phyloP scores from a whole-genome alignment of 2,113 vertebrate species.

The Ahaetulla prasina region DNA sequence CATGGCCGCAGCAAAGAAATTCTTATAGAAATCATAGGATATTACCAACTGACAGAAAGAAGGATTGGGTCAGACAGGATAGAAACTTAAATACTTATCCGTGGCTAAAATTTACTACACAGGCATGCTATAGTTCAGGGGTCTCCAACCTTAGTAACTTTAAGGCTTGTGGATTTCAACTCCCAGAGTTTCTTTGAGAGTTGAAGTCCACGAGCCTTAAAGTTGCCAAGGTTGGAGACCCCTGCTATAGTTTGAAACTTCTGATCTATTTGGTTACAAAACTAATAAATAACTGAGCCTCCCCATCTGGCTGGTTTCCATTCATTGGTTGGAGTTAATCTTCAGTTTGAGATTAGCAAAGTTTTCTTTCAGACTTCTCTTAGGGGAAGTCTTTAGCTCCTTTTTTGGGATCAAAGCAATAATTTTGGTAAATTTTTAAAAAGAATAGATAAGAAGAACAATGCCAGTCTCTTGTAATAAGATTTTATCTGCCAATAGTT shows the following conservation, averaged over 20 bases:
- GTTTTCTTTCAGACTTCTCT: not conserved
- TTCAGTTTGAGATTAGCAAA: not conserved
- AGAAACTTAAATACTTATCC: not conserved
- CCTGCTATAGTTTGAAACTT: not conserved
- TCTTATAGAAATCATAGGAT: not conserved
- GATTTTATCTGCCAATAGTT: not conserved
- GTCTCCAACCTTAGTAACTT: no score
- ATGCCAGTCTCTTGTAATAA: not conserved
- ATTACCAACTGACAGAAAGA: not conserved
- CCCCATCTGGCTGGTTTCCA: not conserved
- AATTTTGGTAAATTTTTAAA: not conserved
- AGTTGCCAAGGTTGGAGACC: no score
- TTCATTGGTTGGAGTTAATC: not conserved
- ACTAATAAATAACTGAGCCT: not conserved
- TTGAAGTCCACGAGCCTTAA: no score
- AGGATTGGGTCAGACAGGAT: not conserved
- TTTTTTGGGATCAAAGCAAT: not conserved
- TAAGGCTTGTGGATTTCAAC: no score
- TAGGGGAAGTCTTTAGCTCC: not conserved
- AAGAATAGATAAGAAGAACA: not conserved
- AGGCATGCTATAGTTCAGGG: not conserved
- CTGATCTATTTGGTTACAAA: not conserved
- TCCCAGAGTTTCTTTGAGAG: no score
- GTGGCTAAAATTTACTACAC: not conserved
- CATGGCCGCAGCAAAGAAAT: not conserved